Evolutionary conservation across 2,797 vertebrate genomes (phyloP), one percentile per base, ranked within the genome.

Genomic region (Vireo griseus): DNA sequence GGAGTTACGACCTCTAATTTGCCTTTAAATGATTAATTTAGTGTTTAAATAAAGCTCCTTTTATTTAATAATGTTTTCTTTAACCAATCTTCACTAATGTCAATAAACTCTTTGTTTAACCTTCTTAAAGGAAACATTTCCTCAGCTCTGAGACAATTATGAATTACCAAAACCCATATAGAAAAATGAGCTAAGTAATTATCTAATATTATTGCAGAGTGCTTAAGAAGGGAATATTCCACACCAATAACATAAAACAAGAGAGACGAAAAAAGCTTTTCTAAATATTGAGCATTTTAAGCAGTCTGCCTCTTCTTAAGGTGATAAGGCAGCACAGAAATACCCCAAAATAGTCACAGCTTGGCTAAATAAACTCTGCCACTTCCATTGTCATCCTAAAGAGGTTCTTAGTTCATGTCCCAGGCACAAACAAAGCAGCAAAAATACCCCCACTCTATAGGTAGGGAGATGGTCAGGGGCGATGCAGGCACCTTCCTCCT

Each of bases 11-110:
- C 97, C 97, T 98, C 97, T 99, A 98, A 99, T 99, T 99, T 98
- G 98, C 97, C 95, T 98, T 98, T 98, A 98, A 98, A 98, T 97
- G 97, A 99, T 98, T 98, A 98, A 98, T 98, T 98, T 98, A 97
- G 97, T 98, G 98, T 98, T 98, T 98, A 98, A 98, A 99, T 98
- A 94, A 98, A 98, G 98, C 98, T 98, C 97, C 98, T 98, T 98
- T 96, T 97, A 98, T 98, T 98, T 98, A 98, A 98, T 98, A 97
- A 97, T 98, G 98, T 98, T 98, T 98, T 97, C 97, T 98, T 98
- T 98, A 98, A 98, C 98, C 98, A 98, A 98, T 98, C 96, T 96
- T 98, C 98, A 98, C 98, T 98, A 98, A 97, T 99, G 98, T 99
- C 98, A 99, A 99, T 98, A 99, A 98, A 97, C 92, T 97, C 97